These are phyloP conservation scores for Caranx ignobilis DNA, from an alignment of 2,113 vertebrate genomes.

Conservation along the genomic window DNA sequence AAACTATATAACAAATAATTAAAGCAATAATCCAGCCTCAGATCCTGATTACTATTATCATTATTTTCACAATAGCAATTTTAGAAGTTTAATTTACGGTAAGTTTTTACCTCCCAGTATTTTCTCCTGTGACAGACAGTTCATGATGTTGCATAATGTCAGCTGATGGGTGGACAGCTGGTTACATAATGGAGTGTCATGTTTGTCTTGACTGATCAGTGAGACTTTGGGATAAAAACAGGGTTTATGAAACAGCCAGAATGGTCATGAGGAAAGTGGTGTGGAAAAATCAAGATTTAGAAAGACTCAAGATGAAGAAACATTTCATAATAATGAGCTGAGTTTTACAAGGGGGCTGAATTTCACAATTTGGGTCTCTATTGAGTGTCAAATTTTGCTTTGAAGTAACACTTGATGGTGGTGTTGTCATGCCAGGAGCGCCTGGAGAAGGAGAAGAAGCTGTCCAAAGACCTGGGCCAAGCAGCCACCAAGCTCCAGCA, in stretches of 20 bases:
- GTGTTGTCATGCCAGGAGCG: slow-evolving; percentile 84
- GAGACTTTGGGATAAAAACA: background rate
- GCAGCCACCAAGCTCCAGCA: slow-evolving; percentile 94
- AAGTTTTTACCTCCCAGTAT: background rate
- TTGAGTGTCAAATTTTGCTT: background rate
- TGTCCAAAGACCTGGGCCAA: slow-evolving; percentile 91
- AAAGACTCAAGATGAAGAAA: background rate
- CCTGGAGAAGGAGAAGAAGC: slow-evolving; percentile 93
- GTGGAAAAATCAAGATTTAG: background rate
- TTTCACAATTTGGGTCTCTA: background rate
- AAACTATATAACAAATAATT: background rate
- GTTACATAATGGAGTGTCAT: background rate
- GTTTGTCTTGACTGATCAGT: background rate
- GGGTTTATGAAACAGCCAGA: background rate
- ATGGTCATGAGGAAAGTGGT: background rate
- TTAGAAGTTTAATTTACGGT: too few species aligned
- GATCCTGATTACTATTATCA: background rate
- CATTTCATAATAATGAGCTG: background rate
- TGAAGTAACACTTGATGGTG: background rate
- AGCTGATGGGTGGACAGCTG: background rate
- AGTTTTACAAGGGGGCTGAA: background rate
- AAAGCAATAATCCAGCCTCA: background rate
- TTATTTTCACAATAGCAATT: background rate
- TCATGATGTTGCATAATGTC: background rate
- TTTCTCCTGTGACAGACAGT: background rate